A percentile compares a stretch with the other conserved stretches of the same genome.
phyloP scores from a whole-genome alignment of 1,140 invertebrate genomes.

The Pemphigus obesinymphae region DNA sequence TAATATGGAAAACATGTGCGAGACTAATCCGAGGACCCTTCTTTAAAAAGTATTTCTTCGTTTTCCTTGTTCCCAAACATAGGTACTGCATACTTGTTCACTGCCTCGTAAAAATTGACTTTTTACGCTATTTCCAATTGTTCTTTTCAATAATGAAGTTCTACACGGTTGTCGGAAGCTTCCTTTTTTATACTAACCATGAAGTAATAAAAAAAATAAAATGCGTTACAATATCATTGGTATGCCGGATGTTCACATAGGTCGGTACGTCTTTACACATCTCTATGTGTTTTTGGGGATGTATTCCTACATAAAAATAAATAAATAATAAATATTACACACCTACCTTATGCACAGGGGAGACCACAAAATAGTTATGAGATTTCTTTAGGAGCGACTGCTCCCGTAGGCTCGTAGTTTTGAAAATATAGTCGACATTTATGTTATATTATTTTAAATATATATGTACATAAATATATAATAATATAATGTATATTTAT shows the following conservation, averaged over 20 bases:
- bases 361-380: too few relatives aligned
- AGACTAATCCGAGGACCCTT: constrained; percentile 36
- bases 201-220: not conserved
- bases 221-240: not conserved
- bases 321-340: too few relatives aligned
- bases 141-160: constrained; percentile 5
- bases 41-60: not conserved
- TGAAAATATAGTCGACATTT: too few relatives aligned
- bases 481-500: too few relatives aligned
- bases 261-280: not conserved
- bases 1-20: constrained; percentile 24
- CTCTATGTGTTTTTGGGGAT: too few relatives aligned
- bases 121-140: constrained; percentile 7
- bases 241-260: not conserved
- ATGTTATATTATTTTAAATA: too few relatives aligned
- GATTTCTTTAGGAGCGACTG: too few relatives aligned
- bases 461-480: too few relatives aligned
- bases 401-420: too few relatives aligned
- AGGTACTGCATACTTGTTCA: not conserved
- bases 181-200: not conserved
- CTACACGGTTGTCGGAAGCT: not conserved
- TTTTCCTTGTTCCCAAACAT: not conserved
- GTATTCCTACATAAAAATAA: too few relatives aligned
- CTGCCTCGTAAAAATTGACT: not conserved
- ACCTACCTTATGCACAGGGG: too few relatives aligned